Base-by-base conservation (phyloP, 2,888 invertebrate species). In the Thalpophila matura region DNA sequence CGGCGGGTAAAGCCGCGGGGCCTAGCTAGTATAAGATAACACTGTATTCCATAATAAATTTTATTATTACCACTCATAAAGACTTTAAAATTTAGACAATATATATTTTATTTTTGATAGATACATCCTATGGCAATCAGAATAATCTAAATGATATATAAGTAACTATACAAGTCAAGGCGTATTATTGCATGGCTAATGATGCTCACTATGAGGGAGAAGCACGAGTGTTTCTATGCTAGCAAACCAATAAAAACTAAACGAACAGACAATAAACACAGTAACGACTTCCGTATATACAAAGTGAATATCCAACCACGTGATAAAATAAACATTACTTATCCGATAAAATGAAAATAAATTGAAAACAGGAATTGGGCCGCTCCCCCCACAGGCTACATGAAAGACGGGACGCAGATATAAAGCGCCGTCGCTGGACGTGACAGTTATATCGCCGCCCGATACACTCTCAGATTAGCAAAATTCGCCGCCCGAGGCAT, bases 331-430 rank as follows among this genome's bases (percentile, higher is more conserved):
- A 63, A 71, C 46, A 75, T 63, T 62, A 63, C 47, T 63, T 58
- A 27, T 42, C 50, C 55, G 40, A 65, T 56, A 42, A 71, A 61
- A 75, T 59, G 38, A 40, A 65, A 61, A 74, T 78, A 67, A 61
- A 76, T 75, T 68, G 47, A 53, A 60, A 47, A 60, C 42, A 56
- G 18, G 54, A 76, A 73, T 60, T 69, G 62, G 73, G 56, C 58
- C 58, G 43, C 22, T 38, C 45, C 37, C 78, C 26, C 50, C 7
- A n/a, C 62, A 38, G 62, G 12, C 43, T 9, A 20, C 24, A 22
- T 29, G 24, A 37, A 40, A 62, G 50, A 42, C 29, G 27, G 29
- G 4, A 22, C 50, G 20, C 53, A 7, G 40, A 69, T 33, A 26
- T 33, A 49, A 29, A 46, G 38, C 27, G 31, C 20, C 12, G 33